Evolutionary conservation across 2,888 invertebrate genomes (phyloP), one percentile per base, ranked within the genome.

Genomic region (Lasioglossum figueresi): DNA sequence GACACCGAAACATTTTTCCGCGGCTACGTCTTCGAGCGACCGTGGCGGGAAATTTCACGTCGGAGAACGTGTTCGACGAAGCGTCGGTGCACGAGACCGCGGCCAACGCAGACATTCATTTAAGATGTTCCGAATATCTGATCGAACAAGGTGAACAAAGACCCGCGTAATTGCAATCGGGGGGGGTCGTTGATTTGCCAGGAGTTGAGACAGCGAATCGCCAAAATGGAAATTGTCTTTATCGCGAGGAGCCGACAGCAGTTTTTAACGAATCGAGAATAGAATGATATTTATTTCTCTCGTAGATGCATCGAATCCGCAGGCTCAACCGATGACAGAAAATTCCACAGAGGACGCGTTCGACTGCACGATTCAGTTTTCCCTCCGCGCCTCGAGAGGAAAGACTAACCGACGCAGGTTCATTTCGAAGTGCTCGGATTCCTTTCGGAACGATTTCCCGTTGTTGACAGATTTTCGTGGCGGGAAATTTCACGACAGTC

Each of bases 31-130:
- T 31, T 63, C 6, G 31, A 16, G 16, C 63, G 63, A 31, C 4
- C 63, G 63, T 31, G 63, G 63, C 63, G 63, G 63, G 63, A 63
- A 59, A 63, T 52, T n/a, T 52, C 52, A 4, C 10, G n/a, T 52
- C n/a, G n/a, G 52, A n/a, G 52, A n/a, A n/a, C 3, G 23, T n/a
- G 52, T n/a, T 23, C 52, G 0, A 52, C 48, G 8, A 52, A 52
- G 23, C 8, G 52, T 52, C 52, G n/a, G 23, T 19, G 10, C 23
- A 52, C 52, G 8, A 52, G 6, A 48, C 6, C 19, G 19, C 19
- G 19, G 23, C 6, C 23, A 52, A 23, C 23, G 8, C 8, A 23
- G 52, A 52, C 8, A 23, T 3, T 23, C 10, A 52, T 23, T 48
- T 23, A 23, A 23, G 52, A 23, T 52, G 52, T 23, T 52, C 23